These are phyloP conservation scores for Acanthis flammea DNA, from an alignment of 2,797 vertebrate genomes.

Conservation along the genomic window DNA sequence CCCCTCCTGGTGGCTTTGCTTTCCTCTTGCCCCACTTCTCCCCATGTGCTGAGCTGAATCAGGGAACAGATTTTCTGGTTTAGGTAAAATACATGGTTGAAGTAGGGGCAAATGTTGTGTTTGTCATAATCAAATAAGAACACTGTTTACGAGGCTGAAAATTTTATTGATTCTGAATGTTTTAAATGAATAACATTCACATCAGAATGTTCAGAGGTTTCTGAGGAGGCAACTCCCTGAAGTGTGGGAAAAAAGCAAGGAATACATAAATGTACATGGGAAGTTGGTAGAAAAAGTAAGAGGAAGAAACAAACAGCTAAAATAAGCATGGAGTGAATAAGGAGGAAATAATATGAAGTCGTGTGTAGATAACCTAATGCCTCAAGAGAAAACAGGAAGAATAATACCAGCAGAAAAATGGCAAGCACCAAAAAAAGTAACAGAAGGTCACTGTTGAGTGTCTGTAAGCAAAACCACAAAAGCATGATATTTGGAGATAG, in stretches of 20 bases:
- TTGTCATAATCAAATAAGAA: background rate
- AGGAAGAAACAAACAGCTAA: slow-evolving; percentile 50
- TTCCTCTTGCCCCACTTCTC: background rate
- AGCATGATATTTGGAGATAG: background rate
- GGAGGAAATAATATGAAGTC: slow-evolving; percentile 7
- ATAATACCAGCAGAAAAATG: background rate
- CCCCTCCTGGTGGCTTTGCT: background rate
- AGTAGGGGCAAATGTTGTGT: background rate
- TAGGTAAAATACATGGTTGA: background rate
- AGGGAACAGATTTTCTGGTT: background rate
- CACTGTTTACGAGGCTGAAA: background rate
- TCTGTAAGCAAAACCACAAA: background rate
- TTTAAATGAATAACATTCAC: background rate
- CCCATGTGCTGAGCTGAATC: background rate
- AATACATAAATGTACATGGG: background rate
- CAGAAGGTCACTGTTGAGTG: background rate
- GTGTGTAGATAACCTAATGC: slow-evolving; percentile 13
- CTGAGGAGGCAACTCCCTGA: background rate
- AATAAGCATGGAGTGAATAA: slow-evolving; percentile 9
- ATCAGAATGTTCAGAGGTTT: background rate
- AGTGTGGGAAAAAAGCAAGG: background rate
- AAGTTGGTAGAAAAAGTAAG: slow-evolving; percentile 16
- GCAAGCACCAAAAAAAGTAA: background rate
- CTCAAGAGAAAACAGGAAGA: slow-evolving; percentile 48
- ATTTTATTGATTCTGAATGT: background rate